These are phyloP conservation scores for Subacronicta megacephala DNA, from an alignment of 2,888 invertebrate genomes.

Conservation along the genomic window DNA sequence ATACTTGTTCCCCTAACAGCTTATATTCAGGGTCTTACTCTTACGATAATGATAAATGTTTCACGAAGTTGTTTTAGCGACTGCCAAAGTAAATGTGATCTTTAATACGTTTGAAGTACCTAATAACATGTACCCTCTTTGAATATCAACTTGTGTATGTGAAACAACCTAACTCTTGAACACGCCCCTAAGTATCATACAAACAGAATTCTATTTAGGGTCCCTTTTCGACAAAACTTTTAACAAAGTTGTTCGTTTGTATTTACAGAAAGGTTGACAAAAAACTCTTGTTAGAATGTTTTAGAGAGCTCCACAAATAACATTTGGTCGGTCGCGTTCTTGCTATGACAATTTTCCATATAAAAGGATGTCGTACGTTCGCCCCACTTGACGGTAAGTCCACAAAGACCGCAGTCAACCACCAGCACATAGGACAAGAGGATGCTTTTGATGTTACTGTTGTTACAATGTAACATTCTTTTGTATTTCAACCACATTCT, in stretches of 20 bases:
- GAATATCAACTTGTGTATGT: slow-evolving; percentile 55
- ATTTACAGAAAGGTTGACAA: slow-evolving; percentile 60
- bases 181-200: slow-evolving; percentile 62
- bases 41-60: slow-evolving; percentile 43
- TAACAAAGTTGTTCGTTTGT: slow-evolving; percentile 56
- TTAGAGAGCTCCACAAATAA: slow-evolving; percentile 65
- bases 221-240: slow-evolving; percentile 60
- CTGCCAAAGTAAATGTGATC: slow-evolving; percentile 41
- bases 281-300: slow-evolving; percentile 53
- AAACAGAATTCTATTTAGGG: slow-evolving; percentile 67
- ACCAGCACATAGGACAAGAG: slow-evolving; percentile 25
- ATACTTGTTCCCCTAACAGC: slow-evolving; percentile 22
- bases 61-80: slow-evolving; percentile 44
- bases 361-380: slow-evolving; percentile 37
- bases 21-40: slow-evolving; percentile 26
- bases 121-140: slow-evolving; percentile 47
- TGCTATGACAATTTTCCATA: slow-evolving; percentile 45
- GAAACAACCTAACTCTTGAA: slow-evolving; percentile 60
- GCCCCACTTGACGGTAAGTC: slow-evolving; percentile 38
- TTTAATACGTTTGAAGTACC: slow-evolving; percentile 53
- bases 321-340: slow-evolving; percentile 49
- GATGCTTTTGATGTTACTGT: slow-evolving; percentile 23
- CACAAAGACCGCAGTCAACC: slow-evolving; percentile 34
- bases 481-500: slow-evolving; percentile 14
- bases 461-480: slow-evolving; percentile 15